Base-by-base conservation (phyloP, 2,888 invertebrate genomes). In the Troides helena region DNA sequence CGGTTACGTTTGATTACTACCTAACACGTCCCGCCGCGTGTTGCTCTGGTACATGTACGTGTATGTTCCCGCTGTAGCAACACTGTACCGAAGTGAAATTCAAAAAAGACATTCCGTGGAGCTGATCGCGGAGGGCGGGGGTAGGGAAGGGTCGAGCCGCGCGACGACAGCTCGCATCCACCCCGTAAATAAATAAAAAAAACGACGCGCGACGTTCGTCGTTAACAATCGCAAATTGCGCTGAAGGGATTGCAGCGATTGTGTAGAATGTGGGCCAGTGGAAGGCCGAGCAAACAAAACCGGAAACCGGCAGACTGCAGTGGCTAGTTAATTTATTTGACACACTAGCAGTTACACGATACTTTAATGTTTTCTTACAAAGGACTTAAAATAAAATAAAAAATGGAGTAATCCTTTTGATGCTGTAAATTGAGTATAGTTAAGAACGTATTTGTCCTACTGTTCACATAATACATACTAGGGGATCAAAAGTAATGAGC, bases 161-260 rank as follows among this genome's bases (percentile, higher is more conserved):
- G 56, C 7, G 18, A 18, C 56, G 21, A 6, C 21, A 5, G 53
- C 18, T 17, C 17, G n/a, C 21, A 14, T 56, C 5, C 56, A 17
- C 12, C 12, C 25, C 46, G 59, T 50, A 65, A 59, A 25, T 59
- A 62, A 62, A 21, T 39, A 62, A 62, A 62, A 46, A 62, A n/a
- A 46, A 57, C 57, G 17, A 43, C 46, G 46, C 46, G 46, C 46
- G 46, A 17, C 46, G 46, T 46, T 46, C 46, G 46, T 46, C 25
- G 65, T 59, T 46, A 59, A 21, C n/a, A 58, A 59, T 65, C 2
- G 43, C 25, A 65, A 65, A 59, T 59, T 43, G 23, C 25, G 58
- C 46, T 59, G 43, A 59, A 46, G 43, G 39, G 46, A 14, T 58
- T 65, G 59, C 39, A 46, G 39, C 23, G 59, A 57, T 59, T 59